Conservation (phyloP, 2,797 vertebrate species). For the Scolopax rusticola region DNA sequence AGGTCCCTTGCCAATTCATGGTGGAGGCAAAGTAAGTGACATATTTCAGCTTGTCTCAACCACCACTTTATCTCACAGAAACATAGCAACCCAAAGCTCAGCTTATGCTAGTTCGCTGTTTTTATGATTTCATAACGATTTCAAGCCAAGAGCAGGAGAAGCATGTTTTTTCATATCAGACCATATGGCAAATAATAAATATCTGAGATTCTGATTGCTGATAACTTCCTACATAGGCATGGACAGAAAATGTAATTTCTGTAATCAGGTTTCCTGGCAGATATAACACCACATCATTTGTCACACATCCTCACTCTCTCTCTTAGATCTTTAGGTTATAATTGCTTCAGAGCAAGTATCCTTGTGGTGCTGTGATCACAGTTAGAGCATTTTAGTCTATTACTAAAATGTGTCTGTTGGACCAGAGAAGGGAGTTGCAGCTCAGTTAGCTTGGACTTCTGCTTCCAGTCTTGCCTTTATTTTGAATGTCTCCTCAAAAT, state of each 20-base stretch:
- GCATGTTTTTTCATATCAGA: not conserved
- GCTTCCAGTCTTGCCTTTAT: not conserved
- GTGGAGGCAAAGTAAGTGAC: not conserved
- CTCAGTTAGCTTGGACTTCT: not conserved
- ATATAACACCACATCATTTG: not conserved
- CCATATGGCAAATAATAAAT: slow-evolving; percentile 38
- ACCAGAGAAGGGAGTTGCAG: not conserved
- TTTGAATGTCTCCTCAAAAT: not conserved
- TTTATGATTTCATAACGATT: not conserved
- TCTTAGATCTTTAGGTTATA: not conserved
- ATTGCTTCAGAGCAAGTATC: not conserved
- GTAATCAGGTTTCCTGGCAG: not conserved
- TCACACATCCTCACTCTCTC: not conserved
- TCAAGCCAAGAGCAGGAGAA: not conserved
- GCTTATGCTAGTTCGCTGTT: not conserved
- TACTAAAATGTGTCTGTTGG: not conserved
- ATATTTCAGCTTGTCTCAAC: not conserved
- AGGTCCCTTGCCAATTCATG: not conserved
- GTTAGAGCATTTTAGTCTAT: not conserved
- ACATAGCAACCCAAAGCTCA: not conserved
- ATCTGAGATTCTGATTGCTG: not conserved
- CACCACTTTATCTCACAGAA: not conserved
- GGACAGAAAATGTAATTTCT: slow-evolving; percentile 22
- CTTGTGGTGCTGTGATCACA: not conserved
- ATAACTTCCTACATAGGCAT: slow-evolving; percentile 4